A percentile compares a stretch with the other conserved stretches of the same genome.
phyloP scores from a whole-genome alignment of 2,888 invertebrate species.

The Eueremaeus valkanovi region DNA sequence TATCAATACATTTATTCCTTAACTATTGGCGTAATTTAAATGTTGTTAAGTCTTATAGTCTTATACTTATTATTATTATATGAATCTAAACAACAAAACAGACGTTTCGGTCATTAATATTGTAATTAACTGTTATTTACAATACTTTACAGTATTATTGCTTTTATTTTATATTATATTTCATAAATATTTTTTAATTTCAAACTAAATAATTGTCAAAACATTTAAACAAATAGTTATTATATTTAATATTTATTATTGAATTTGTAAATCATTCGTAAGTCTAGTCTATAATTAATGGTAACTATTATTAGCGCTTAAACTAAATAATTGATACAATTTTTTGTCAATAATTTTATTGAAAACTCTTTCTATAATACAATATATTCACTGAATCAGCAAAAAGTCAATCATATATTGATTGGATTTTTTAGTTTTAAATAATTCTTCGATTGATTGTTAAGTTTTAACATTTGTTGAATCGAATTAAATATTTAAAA shows the following conservation, averaged over 20 bases:
- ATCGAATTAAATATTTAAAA: too few species aligned
- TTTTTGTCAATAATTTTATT: too few species aligned
- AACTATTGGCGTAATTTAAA: background rate
- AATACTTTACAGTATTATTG: background rate
- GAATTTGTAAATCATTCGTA: background rate
- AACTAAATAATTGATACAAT: background rate
- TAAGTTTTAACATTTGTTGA: background rate
- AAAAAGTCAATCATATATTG: background rate
- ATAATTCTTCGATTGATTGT: too few species aligned
- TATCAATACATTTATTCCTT: background rate
- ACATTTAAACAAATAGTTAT: background rate
- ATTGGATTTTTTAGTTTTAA: background rate
- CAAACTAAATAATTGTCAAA: background rate
- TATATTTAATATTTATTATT: background rate
- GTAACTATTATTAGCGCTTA: background rate
- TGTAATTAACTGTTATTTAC: background rate
- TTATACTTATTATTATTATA: background rate
- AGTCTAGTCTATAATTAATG: background rate
- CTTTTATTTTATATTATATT: too few species aligned
- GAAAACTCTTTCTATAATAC: too few species aligned
- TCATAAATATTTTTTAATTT: background rate
- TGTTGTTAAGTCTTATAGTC: too few species aligned
- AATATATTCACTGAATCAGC: too few species aligned
- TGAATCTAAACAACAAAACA: too few species aligned
- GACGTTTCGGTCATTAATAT: too few species aligned